Evolutionary conservation across 30 jellyfish, hydroid and myxozoan genomes (phyloP).

Genomic region (Cassiopea xamachana): DNA sequence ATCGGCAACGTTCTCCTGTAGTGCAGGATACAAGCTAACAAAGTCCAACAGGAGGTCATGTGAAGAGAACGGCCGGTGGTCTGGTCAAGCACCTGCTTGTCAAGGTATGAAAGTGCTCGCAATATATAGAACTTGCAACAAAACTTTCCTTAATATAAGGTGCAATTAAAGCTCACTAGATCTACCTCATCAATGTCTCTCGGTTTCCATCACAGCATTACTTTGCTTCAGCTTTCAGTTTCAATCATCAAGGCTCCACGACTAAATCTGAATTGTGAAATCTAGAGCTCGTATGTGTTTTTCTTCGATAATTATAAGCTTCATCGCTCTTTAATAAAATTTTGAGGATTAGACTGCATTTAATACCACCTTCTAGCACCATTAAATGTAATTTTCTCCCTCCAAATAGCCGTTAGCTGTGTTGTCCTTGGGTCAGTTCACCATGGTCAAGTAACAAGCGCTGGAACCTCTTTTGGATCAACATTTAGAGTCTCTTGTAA

Average conservation of each 20-base stretch:
- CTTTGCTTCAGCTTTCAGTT: no score
- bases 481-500: conserved; percentile 71
- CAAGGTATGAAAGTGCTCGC: conserved; percentile 55
- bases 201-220: no score
- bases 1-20: conserved; percentile 76
- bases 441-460: conserved; percentile 68
- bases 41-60: conserved; percentile 74
- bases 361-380: neutral
- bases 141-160: no score
- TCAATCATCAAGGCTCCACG: no score
- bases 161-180: no score
- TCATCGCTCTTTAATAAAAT: no score
- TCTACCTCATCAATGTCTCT: no score
- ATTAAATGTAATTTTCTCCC: neutral
- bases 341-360: neutral
- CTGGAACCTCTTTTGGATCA: conserved; percentile 63
- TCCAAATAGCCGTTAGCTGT: conserved; percentile 70
- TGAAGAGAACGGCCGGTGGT: conserved; percentile 89
- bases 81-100: conserved; percentile 90
- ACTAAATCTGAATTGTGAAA: no score
- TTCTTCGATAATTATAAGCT: no score
- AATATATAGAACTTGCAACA: no score
- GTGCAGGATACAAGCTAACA: conserved; percentile 70
- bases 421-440: conserved; percentile 79
- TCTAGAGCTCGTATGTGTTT: no score